Evolutionary conservation across 37 sponge, comb jelly and placozoan species (phyloP), one percentile per base, ranked within the genome.

Genomic region (Spongilla lacustris): DNA sequence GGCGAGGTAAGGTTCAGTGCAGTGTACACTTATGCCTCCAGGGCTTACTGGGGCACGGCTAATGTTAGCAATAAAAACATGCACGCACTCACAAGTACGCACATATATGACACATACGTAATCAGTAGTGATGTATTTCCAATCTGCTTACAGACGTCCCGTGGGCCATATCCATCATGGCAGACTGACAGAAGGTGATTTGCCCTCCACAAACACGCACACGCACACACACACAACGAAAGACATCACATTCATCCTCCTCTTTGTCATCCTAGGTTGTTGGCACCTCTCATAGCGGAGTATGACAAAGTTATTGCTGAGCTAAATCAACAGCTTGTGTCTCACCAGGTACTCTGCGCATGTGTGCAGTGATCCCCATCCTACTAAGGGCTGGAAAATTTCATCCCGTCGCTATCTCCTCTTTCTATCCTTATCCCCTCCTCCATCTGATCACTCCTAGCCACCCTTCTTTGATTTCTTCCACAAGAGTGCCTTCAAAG

Each of bases 261-360:
- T 46, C 46, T 46, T 46, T 28, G 1, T 67, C 34, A n/a, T 37
- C 76, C 29, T 58, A 93, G 94, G 28, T 69, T 83, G 0, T 75
- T 94, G 49, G 34, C 81, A 13, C 95, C 95, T 31, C 81, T 95
- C 9, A 58, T 95, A 34, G 25, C 76, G 10, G 95, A 92, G 87
- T 95, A 95, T 83, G 95, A 95, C 50, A 27, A 67, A 4, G 71
- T 80, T 6, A 92, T 95, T 0, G 9, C 41, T 10, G 81, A 95
- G 30, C 84, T 82, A 30, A 86, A 67, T 12, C 76, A 89, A 50
- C 86, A 94, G 50, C 66, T 91, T 6, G 29, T 68, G 19, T 6
- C 70, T 4, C 89, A 86, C 75, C 80, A 94, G 91, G 94, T 93
- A 70, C 24, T 19, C 22, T 49, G 27, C 67, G 24, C 31, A 0